A percentile compares a stretch with the other conserved stretches of the same genome.
phyloP scores from a whole-genome alignment of 2,888 invertebrate species.

The Drosophila imparisetae region DNA sequence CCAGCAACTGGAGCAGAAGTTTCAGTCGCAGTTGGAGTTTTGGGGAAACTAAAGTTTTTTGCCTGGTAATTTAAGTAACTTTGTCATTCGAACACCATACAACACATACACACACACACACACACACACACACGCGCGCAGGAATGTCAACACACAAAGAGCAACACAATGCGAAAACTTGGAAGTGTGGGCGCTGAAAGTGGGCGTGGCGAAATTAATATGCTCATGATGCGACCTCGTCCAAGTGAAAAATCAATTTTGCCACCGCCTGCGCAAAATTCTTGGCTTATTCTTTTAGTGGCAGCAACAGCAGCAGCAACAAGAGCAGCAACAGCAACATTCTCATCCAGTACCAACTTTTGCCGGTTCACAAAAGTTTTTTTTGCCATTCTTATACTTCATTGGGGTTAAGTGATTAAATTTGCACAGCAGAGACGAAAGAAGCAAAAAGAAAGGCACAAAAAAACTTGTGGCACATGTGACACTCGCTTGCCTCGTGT shows the following conservation, averaged over 20 bases:
- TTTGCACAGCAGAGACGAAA: conserved; percentile 58
- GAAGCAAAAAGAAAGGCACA: background rate
- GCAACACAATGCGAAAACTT: conserved; percentile 56
- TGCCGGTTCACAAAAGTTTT: conserved; percentile 37
- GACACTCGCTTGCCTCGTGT: conserved; percentile 18
- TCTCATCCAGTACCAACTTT: conserved; percentile 48
- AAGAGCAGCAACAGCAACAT: background rate
- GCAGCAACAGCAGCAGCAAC: conserved; percentile 1
- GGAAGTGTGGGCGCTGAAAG: background rate
- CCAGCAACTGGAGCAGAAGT: background rate
- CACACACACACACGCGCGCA: conserved; percentile 16
- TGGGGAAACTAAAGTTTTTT: conserved; percentile 65
- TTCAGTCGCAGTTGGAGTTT: conserved; percentile 8
- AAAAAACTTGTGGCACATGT: conserved; percentile 43
- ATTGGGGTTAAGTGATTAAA: conserved; percentile 80
- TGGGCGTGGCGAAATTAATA: conserved; percentile 67
- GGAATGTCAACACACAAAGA: conserved; percentile 63
- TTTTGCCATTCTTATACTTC: conserved; percentile 65
- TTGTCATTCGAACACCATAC: conserved; percentile 65
- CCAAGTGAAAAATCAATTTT: conserved; percentile 79
- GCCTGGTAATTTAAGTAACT: conserved; percentile 75
- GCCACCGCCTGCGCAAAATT: conserved; percentile 15
- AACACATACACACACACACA: conserved; percentile 20
- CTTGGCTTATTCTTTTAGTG: conserved; percentile 22
- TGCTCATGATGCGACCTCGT: conserved; percentile 67